Percentiles rank a stretch among this genome's conserved stretches.
Conservation (phyloP, 1,140 invertebrate genomes). For the Augochlora pura region DNA sequence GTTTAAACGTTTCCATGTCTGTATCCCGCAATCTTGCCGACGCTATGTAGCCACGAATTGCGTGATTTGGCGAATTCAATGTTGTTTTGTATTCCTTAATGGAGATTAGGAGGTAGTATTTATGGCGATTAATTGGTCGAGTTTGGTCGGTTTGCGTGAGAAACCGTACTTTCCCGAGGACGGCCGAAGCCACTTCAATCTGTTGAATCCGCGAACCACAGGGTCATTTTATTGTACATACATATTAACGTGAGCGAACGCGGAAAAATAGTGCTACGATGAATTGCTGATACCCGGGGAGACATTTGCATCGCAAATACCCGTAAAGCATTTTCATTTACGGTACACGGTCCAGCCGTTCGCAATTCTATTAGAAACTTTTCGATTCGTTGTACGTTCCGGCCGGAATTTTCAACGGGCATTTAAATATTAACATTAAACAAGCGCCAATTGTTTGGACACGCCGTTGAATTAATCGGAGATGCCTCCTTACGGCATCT, state of each 20-base stretch:
- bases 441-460: background rate
- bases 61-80: background rate
- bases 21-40: background rate
- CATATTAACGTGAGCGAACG: constrained; percentile 21
- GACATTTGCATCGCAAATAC: constrained; percentile 38
- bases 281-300: constrained; percentile 12
- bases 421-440: constrained; percentile 16
- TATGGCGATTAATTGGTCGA: constrained; percentile 17
- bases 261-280: constrained; percentile 30
- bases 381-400: background rate
- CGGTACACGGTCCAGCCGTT: constrained; percentile 12
- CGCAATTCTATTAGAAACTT: constrained; percentile 20
- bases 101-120: constrained; percentile 18
- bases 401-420: background rate
- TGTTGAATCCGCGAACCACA: constrained; percentile 32
- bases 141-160: constrained; percentile 19
- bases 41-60: background rate
- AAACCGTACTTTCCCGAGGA: constrained; percentile 2
- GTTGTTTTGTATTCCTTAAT: constrained; percentile 23
- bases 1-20: background rate
- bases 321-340: constrained; percentile 36
- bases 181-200: background rate
- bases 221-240: background rate
- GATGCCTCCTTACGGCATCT: background rate
- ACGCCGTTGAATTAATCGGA: background rate